Evolutionary conservation across 2,888 invertebrate species (phyloP), one percentile per base, ranked within the genome.

Genomic region (Cosmia pyralina): DNA sequence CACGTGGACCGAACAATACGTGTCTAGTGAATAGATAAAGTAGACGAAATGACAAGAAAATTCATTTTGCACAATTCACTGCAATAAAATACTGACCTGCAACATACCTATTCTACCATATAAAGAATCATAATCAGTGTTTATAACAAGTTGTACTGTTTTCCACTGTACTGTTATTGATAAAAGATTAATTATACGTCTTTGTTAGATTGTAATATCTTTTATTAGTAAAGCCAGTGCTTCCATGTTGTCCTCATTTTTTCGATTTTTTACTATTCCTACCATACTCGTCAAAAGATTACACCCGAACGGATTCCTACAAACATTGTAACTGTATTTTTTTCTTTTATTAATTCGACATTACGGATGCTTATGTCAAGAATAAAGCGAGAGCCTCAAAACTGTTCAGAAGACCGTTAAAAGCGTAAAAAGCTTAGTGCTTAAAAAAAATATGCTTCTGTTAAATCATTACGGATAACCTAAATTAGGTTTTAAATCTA

Each of bases 261-360:
- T 22, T 46, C 4, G 57, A 48, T 68, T 85, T 77, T 81, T 77
- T 74, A 58, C 58, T 7, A 38, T 34, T 28, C 13, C 17, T n/a
- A 19, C n/a, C 22, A 19, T 66, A 48, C 58, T 85, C 68, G 83
- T 85, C 75, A 86, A 85, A 85, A 74, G 44, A 83, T 67, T 67
- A 79, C 68, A 77, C 55, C 71, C 58, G 81, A 85, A 70, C 59
- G 74, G 63, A 46, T 62, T 55, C 44, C 46, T 75, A 83, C 58
- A 73, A 66, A 48, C 19, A 66, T 60, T 48, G 58, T 53, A 59
- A 75, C 79, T 59, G 84, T 86, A 73, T 68, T 57, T 75, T 77
- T 75, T 77, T 70, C 50, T 48, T 66, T 79, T 64, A 77, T 75
- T 53, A 67, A 73, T 66, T 71, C 28, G 48, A 57, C 59, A 69